Percentiles rank a stretch among this genome's conserved stretches.
phyloP scores from a whole-genome alignment of 2,888 invertebrate species.

The Gortyna flavago region DNA sequence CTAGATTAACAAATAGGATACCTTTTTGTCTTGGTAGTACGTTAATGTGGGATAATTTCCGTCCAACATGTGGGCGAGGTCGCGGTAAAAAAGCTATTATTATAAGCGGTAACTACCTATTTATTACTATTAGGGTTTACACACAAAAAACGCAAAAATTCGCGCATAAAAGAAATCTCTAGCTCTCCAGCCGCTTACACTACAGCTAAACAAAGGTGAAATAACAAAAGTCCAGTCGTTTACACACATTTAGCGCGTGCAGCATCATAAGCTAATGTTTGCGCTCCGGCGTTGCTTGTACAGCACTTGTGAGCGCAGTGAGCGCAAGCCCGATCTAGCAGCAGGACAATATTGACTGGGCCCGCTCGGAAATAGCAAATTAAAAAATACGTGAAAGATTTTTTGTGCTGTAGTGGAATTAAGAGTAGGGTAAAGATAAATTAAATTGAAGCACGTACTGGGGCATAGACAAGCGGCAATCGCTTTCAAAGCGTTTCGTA shows the following conservation, averaged over 20 bases:
- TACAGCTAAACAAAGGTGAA: constrained; percentile 10
- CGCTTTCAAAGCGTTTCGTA: too few relatives aligned
- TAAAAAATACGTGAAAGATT: constrained; percentile 39
- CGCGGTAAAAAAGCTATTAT: too few relatives aligned
- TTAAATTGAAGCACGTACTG: constrained; percentile 18
- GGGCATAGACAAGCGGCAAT: not conserved
- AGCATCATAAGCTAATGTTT: constrained; percentile 71
- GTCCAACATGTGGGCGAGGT: too few relatives aligned
- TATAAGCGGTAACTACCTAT: too few relatives aligned
- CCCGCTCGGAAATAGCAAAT: constrained; percentile 40
- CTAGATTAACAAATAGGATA: too few relatives aligned
- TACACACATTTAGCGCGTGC: constrained; percentile 49
- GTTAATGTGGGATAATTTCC: too few relatives aligned
- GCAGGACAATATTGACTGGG: constrained; percentile 71
- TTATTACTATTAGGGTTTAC: not conserved
- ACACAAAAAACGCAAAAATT: not conserved
- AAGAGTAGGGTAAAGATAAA: not conserved
- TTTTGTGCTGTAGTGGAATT: constrained; percentile 18
- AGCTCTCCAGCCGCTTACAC: not conserved
- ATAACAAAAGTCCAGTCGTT: constrained; percentile 41
- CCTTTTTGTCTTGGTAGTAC: too few relatives aligned
- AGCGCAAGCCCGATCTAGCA: constrained; percentile 64
- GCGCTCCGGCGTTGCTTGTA: constrained; percentile 70
- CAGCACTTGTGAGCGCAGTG: constrained; percentile 66
- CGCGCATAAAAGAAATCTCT: constrained; percentile 1